Conservation (phyloP, 2,797 vertebrate species). For the Novumbra hubbsi region DNA sequence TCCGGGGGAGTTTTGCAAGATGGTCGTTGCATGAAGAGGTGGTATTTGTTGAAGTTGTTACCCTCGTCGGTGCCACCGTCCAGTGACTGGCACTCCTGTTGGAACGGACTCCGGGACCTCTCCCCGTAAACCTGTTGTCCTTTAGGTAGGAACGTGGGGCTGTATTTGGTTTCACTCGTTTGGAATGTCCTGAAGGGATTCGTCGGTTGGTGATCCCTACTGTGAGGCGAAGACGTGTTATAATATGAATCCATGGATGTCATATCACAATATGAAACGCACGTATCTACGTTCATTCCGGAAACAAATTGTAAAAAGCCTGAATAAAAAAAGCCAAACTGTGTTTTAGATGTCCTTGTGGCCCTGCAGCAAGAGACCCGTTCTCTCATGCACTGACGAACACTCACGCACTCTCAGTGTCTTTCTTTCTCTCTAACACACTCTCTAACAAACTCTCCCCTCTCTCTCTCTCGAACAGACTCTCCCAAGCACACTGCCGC, state of each 20-base stretch:
- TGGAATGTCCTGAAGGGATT: slow-evolving; percentile 92
- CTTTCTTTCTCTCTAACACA: too few relatives aligned
- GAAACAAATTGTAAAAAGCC: slow-evolving; percentile 54
- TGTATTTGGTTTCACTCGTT: slow-evolving; percentile 85
- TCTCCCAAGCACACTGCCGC: slow-evolving; percentile 62
- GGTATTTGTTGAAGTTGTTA: slow-evolving; percentile 87
- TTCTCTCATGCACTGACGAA: slow-evolving; percentile 55
- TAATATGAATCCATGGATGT: slow-evolving; percentile 98
- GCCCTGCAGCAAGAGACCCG: slow-evolving; percentile 28
- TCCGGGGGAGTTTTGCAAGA: slow-evolving; percentile 88
- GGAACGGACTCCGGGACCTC: slow-evolving; percentile 84
- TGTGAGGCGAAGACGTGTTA: slow-evolving; percentile 80
- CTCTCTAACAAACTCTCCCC: slow-evolving; percentile 38
- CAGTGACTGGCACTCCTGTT: slow-evolving; percentile 85
- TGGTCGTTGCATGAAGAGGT: slow-evolving; percentile 86
- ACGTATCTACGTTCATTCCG: slow-evolving; percentile 96
- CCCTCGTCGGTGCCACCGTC: slow-evolving; percentile 83
- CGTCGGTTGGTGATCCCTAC: slow-evolving; percentile 79
- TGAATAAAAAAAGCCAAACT: slow-evolving; percentile 56
- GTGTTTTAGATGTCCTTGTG: slow-evolving; percentile 43
- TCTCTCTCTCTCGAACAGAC: slow-evolving; percentile 42
- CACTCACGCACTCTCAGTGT: slow-evolving; percentile 48
- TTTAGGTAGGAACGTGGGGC: slow-evolving; percentile 88
- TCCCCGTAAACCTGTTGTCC: slow-evolving; percentile 84
- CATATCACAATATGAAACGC: slow-evolving; percentile 94